Conservation (phyloP, 2,797 vertebrate genomes). For the Jordanella pulchra region DNA sequence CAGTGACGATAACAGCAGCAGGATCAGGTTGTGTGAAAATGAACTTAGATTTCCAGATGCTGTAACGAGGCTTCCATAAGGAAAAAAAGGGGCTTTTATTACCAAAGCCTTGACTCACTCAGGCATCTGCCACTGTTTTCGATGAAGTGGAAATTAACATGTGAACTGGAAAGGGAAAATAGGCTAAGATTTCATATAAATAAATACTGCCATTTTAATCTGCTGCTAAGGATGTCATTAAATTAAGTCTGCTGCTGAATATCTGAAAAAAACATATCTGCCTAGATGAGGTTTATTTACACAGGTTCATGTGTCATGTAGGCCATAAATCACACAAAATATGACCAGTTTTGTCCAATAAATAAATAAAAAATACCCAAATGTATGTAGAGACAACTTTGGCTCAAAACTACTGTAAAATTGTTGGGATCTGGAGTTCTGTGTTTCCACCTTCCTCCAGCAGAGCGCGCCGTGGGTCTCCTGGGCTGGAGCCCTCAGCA, state of each 20-base stretch:
- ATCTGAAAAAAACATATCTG: background rate
- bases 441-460: no score
- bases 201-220: background rate
- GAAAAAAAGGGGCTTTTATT: background rate
- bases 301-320: background rate
- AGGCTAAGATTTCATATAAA: conserved; percentile 5
- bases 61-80: conserved; percentile 41
- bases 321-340: background rate
- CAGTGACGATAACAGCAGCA: conserved; percentile 62
- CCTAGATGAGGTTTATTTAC: background rate
- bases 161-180: background rate
- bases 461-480: no score
- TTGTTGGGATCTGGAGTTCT: no score
- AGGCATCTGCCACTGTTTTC: conserved; percentile 9
- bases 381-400: background rate
- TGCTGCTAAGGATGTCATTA: background rate
- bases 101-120: conserved; percentile 4
- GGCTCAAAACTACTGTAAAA: background rate
- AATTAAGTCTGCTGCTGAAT: background rate
- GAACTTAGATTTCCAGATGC: conserved; percentile 43
- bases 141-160: conserved; percentile 4
- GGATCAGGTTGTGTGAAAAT: conserved; percentile 53
- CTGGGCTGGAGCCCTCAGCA: no score
- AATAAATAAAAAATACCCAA: background rate
- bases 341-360: background rate